These are phyloP conservation scores for Pecten maximus DNA, from an alignment of 2,888 invertebrate genomes.

Conservation along the genomic window DNA sequence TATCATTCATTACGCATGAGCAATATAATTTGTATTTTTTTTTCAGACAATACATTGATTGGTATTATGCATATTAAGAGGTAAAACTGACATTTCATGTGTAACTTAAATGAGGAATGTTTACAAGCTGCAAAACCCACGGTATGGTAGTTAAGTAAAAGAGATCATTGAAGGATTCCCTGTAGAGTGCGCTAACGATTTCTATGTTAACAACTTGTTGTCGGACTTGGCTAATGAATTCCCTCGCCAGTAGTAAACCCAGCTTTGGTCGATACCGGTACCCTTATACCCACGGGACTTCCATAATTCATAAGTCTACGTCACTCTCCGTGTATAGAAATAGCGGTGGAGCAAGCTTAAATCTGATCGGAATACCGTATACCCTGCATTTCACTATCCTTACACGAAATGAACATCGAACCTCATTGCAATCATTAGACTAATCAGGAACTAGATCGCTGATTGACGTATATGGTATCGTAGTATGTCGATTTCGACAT, in stretches of 20 bases:
- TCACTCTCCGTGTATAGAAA: neutral
- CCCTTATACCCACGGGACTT: slow-evolving; percentile 11
- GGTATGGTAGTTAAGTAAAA: neutral
- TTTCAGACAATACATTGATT: too few relatives aligned
- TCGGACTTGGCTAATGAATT: slow-evolving; percentile 13
- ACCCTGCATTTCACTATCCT: neutral
- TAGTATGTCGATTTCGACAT: neutral
- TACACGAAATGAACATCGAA: neutral
- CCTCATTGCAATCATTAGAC: neutral
- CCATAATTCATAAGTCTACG: slow-evolving; percentile 24
- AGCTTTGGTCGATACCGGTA: neutral
- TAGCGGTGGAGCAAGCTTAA: neutral
- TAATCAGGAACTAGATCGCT: neutral
- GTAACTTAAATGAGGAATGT: too few relatives aligned
- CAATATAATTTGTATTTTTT: too few relatives aligned
- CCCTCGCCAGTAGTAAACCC: neutral
- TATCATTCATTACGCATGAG: too few relatives aligned
- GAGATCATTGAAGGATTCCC: neutral
- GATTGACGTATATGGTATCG: neutral
- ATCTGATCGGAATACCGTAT: neutral
- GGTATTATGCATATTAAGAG: too few relatives aligned
- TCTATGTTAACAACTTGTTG: slow-evolving; percentile 9
- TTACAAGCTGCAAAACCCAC: neutral
- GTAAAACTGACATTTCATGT: too few relatives aligned
- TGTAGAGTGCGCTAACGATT: neutral